Conservation (phyloP, 2,888 invertebrate genomes). For the Drosophila falleni region DNA sequence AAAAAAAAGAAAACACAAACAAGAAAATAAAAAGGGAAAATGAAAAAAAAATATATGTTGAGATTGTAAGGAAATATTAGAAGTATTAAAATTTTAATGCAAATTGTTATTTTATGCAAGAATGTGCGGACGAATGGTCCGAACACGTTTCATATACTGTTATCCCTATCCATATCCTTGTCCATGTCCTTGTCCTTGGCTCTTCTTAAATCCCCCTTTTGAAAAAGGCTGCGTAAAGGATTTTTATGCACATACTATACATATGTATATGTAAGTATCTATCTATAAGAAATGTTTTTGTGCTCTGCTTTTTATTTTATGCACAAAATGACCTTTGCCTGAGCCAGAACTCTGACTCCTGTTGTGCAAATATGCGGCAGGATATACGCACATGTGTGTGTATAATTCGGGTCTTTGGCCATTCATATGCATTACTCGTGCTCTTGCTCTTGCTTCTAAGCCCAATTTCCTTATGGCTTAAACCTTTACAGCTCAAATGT, state of each 20-base stretch:
- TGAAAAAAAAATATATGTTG: constrained; percentile 40
- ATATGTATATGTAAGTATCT: constrained; percentile 13
- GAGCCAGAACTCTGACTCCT: constrained; percentile 34
- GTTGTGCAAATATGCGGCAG: constrained; percentile 62
- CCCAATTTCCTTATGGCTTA: constrained; percentile 62
- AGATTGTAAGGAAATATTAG: constrained; percentile 71
- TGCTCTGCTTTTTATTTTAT: constrained; percentile 56
- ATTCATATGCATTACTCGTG: constrained; percentile 64
- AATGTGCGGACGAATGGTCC: constrained; percentile 56
- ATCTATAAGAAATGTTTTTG: constrained; percentile 62
- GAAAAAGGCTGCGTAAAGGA: constrained; percentile 76
- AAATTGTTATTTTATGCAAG: constrained; percentile 81
- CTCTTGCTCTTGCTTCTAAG: constrained; percentile 46
- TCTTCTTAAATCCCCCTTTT: constrained; percentile 67
- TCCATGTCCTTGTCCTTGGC: constrained; percentile 48
- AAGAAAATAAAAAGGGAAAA: constrained; percentile 29
- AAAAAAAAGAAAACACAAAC: constrained; percentile 1
- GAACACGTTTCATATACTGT: constrained; percentile 39
- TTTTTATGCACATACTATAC: constrained; percentile 54
- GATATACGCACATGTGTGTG: constrained; percentile 20
- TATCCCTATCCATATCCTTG: constrained; percentile 28
- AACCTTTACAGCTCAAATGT: constrained; percentile 58
- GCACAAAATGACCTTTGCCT: constrained; percentile 65
- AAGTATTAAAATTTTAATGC: constrained; percentile 79
- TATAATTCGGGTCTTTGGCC: constrained; percentile 18